Evolutionary conservation across 1,140 invertebrate species (phyloP).

Genomic region (Dinoponera quadriceps): DNA sequence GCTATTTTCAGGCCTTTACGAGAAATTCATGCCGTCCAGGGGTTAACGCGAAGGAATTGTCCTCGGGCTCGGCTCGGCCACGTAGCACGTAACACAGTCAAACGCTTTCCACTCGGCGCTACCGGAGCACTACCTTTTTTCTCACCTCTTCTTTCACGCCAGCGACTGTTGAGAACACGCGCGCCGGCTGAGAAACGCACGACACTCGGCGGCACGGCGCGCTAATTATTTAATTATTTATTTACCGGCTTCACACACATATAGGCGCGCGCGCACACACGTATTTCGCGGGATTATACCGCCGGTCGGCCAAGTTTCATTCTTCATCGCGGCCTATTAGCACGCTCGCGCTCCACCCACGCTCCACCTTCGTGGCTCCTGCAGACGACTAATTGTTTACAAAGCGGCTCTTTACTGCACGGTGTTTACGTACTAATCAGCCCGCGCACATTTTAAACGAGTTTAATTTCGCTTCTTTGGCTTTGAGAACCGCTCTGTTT

Average conservation of each 20-base stretch:
- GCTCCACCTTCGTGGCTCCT: slow-evolving; percentile 56
- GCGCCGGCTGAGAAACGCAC: slow-evolving; percentile 62
- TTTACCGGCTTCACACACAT: slow-evolving; percentile 69
- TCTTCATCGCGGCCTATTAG: slow-evolving; percentile 77
- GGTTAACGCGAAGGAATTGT: slow-evolving; percentile 64
- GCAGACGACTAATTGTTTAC: slow-evolving; percentile 77
- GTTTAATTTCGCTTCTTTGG: slow-evolving; percentile 59
- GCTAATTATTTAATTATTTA: slow-evolving; percentile 82
- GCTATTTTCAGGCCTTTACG: slow-evolving; percentile 71
- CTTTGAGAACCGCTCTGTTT: slow-evolving; percentile 39
- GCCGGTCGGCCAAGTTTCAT: slow-evolving; percentile 71
- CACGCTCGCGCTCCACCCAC: slow-evolving; percentile 46
- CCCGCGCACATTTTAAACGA: slow-evolving; percentile 69
- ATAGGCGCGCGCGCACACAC: no score
- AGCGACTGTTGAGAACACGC: slow-evolving; percentile 64
- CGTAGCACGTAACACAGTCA: slow-evolving; percentile 45
- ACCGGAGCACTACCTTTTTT: slow-evolving; percentile 58
- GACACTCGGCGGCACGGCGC: slow-evolving; percentile 51
- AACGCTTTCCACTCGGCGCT: slow-evolving; percentile 55
- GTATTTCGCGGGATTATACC: slow-evolving; percentile 73
- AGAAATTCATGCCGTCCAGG: slow-evolving; percentile 67
- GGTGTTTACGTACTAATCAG: slow-evolving; percentile 69
- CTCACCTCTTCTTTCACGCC: slow-evolving; percentile 65
- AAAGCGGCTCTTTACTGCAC: slow-evolving; percentile 65
- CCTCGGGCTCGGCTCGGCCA: slow-evolving; percentile 1